Evolutionary conservation across 2,797 vertebrate genomes (phyloP).

Genomic region (Liasis olivaceus): DNA sequence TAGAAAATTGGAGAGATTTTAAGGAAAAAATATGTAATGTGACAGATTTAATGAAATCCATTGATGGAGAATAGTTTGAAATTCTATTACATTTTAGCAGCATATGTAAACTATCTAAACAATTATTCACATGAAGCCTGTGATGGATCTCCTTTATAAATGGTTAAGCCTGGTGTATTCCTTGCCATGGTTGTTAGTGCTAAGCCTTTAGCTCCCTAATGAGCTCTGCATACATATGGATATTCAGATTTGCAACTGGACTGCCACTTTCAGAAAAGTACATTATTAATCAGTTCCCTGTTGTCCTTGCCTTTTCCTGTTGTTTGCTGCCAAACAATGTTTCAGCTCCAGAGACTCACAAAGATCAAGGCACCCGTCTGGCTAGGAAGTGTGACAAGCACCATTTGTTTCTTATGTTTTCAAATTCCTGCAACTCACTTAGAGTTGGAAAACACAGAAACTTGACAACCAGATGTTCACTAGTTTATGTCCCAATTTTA

Average conservation of each 20-base stretch:
- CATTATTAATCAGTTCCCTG: slow-evolving; percentile 47
- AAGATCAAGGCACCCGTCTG: slow-evolving; percentile 5
- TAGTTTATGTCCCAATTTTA: background rate
- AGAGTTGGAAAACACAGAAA: slow-evolving; percentile 11
- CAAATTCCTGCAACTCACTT: slow-evolving; percentile 26
- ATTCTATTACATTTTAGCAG: background rate
- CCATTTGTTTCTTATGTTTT: slow-evolving; percentile 15
- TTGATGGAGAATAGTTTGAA: background rate
- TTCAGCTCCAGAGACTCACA: slow-evolving; percentile 33
- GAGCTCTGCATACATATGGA: slow-evolving; percentile 40
- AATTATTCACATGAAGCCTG: background rate
- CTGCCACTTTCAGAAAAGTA: slow-evolving; percentile 39
- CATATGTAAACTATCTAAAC: background rate
- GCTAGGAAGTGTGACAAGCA: slow-evolving; percentile 40
- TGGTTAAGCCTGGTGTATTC: background rate
- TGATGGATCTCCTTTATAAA: background rate
- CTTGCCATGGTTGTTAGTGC: background rate
- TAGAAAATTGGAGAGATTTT: background rate
- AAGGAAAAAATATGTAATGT: background rate
- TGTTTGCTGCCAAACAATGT: slow-evolving; percentile 27
- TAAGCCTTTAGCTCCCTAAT: slow-evolving; percentile 17
- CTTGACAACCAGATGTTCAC: background rate
- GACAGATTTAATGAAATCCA: background rate
- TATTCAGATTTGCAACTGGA: slow-evolving; percentile 17
- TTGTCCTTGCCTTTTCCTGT: background rate